Evolutionary conservation across 2,888 invertebrate genomes (phyloP).

Genomic region (Sinotaia quadrata): DNA sequence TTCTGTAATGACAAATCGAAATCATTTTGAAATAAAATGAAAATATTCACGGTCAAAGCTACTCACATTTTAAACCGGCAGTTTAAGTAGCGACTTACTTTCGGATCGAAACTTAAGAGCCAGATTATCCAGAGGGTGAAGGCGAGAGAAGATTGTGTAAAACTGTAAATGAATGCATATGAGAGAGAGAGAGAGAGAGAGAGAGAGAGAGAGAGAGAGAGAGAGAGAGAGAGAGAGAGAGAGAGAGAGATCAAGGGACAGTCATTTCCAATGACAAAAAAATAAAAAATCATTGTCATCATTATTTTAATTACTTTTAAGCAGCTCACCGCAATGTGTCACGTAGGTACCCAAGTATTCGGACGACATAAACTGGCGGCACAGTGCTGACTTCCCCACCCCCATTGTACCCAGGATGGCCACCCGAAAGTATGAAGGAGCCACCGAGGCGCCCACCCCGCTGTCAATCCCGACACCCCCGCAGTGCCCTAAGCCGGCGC

Average conservation of each 20-base stretch:
- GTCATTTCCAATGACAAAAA: not conserved
- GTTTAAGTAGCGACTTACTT: too few relatives aligned
- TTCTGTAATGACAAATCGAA: too few relatives aligned
- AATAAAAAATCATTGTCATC: not conserved
- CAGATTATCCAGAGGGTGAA: not conserved
- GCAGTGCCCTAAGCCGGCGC: conserved; percentile 7
- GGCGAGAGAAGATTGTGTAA: too few relatives aligned
- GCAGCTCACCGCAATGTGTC: conserved; percentile 18
- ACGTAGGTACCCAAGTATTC: conserved; percentile 39
- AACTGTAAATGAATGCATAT: too few relatives aligned
- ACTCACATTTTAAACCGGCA: too few relatives aligned
- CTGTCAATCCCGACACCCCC: conserved; percentile 13
- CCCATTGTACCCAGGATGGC: conserved; percentile 35
- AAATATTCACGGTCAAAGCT: too few relatives aligned
- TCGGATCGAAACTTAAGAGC: too few relatives aligned
- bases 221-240: not conserved
- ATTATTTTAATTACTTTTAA: too few relatives aligned
- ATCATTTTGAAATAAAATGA: too few relatives aligned
- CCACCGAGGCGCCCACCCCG: conserved; percentile 16
- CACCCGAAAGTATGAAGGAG: conserved; percentile 29
- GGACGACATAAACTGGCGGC: conserved; percentile 36
- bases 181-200: not conserved
- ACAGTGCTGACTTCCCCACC: conserved; percentile 37
- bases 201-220: not conserved
- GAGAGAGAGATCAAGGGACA: not conserved